These are phyloP conservation scores for Megalonaias nervosa DNA, from an alignment of 1,140 invertebrate genomes.

Conservation along the genomic window DNA sequence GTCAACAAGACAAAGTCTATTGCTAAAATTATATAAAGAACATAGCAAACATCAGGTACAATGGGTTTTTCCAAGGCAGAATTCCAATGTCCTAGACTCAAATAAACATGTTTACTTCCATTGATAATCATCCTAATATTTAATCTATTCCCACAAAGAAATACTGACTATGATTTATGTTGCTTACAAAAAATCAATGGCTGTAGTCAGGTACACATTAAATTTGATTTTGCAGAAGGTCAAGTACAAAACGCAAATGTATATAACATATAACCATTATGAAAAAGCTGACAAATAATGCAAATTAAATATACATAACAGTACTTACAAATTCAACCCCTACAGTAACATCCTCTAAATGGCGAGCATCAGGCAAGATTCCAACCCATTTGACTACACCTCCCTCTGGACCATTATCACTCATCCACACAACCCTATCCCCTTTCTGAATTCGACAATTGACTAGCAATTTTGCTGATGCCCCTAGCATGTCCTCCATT, in stretches of 20 bases:
- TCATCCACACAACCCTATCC: conserved; percentile 76
- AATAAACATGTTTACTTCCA: no score
- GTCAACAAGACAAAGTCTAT: no score
- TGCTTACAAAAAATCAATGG: no score
- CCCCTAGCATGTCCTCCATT: neutral
- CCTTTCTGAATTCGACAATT: conserved; percentile 64
- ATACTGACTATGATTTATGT: no score
- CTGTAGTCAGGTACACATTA: no score
- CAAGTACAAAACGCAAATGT: conserved; percentile 22
- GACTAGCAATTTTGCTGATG: no score
- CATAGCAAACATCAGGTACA: no score
- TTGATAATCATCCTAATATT: no score
- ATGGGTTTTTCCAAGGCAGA: no score
- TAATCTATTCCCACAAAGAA: no score
- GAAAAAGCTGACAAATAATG: neutral
- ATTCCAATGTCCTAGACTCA: no score
- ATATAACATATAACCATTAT: conserved; percentile 9
- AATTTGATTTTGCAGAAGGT: neutral
- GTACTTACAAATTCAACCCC: conserved; percentile 77
- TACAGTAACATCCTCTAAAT: conserved; percentile 73
- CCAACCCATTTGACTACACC: conserved; percentile 76
- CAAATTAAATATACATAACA: conserved; percentile 2
- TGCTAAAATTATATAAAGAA: no score
- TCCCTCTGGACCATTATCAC: conserved; percentile 73
- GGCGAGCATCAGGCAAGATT: conserved; percentile 68